Conservation (phyloP, 2,888 invertebrate species). For the Phaonia tiefii region DNA sequence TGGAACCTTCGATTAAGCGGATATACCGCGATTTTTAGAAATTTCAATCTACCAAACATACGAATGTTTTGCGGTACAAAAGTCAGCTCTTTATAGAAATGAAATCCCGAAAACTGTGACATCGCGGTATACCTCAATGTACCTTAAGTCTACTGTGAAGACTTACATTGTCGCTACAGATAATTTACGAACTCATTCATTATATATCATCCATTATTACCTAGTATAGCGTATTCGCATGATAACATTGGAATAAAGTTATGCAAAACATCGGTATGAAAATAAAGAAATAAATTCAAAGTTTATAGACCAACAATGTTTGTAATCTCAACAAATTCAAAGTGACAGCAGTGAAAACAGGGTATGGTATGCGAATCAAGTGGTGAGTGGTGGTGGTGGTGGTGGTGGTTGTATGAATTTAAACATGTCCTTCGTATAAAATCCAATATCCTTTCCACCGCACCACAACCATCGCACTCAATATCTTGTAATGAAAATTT, state of each 20-base stretch:
- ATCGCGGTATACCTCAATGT: too few species aligned
- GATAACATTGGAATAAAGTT: constrained; percentile 62
- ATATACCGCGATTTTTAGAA: too few species aligned
- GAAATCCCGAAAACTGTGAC: too few species aligned
- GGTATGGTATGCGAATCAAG: background rate
- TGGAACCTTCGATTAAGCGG: too few species aligned
- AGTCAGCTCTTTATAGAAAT: too few species aligned
- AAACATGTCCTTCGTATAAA: constrained; percentile 56
- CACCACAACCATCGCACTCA: constrained; percentile 16
- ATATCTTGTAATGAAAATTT: constrained; percentile 47
- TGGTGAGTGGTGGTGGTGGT: constrained; percentile 51
- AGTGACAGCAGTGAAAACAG: constrained; percentile 5
- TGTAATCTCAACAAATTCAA: constrained; percentile 11
- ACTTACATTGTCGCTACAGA: too few species aligned
- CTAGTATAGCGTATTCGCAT: background rate
- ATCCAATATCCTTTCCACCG: constrained; percentile 43
- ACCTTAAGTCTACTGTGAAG: too few species aligned
- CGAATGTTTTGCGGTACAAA: too few species aligned
- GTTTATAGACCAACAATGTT: constrained; percentile 53
- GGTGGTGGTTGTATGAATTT: constrained; percentile 56
- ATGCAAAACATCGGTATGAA: constrained; percentile 58
- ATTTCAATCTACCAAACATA: too few species aligned
- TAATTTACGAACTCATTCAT: too few species aligned
- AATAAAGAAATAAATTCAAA: constrained; percentile 65
- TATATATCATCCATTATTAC: too few species aligned